Evolutionary conservation across 2,797 vertebrate genomes (phyloP).

Genomic region (Chelidonichthys spinosus): DNA sequence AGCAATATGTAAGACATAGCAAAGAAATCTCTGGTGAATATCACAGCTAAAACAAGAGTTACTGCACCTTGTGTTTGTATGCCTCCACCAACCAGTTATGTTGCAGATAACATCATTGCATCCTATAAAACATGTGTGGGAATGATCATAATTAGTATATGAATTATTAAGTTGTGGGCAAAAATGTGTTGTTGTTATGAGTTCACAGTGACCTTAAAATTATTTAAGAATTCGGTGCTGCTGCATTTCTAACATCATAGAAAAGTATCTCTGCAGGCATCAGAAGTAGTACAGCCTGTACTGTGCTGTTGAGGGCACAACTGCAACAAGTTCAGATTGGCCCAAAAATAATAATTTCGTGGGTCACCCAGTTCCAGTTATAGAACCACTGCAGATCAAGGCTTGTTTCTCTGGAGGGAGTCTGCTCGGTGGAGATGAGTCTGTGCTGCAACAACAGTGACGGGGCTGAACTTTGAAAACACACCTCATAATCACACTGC

Average conservation of each 20-base stretch:
- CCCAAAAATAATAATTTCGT: conserved; percentile 75
- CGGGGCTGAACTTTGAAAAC: conserved; percentile 11
- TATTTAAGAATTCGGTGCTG: not conserved
- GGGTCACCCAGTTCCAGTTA: conserved; percentile 83
- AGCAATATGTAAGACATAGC: not conserved
- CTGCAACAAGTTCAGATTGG: conserved; percentile 72
- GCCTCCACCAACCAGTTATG: too few relatives aligned
- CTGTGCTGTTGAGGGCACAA: conserved; percentile 63
- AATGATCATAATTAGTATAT: too few relatives aligned
- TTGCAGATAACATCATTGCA: not conserved
- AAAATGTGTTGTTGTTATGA: too few relatives aligned
- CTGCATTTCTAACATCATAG: not conserved
- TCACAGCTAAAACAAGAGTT: not conserved
- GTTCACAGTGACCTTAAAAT: too few relatives aligned
- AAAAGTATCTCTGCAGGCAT: conserved; percentile 39
- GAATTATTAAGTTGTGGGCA: too few relatives aligned
- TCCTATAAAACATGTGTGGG: not conserved
- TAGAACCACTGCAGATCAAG: conserved; percentile 61
- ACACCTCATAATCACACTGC: conserved; percentile 12
- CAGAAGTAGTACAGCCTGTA: conserved; percentile 75
- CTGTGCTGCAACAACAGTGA: conserved; percentile 39
- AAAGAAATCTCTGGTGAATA: not conserved
- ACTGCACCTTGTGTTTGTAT: not conserved
- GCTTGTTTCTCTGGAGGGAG: conserved; percentile 50
- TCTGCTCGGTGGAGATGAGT: conserved; percentile 16